Conservation (phyloP, 2,797 vertebrate genomes). For the Threskiornis aethiopicus region DNA sequence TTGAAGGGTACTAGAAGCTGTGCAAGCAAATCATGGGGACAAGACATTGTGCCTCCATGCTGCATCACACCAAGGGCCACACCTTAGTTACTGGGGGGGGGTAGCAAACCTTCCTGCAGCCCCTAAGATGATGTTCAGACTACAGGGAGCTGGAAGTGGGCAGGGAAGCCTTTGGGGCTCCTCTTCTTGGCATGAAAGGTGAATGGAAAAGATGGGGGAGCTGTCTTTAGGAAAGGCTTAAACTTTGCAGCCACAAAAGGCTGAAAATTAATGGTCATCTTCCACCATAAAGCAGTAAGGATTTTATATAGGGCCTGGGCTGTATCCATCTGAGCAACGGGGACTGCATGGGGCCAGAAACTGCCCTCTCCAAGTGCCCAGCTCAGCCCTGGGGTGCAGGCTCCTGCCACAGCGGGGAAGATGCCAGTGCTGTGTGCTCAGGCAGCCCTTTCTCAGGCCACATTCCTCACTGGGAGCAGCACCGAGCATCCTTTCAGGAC, state of each 20-base stretch:
- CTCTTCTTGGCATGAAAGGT: not conserved
- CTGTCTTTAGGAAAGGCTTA: not conserved
- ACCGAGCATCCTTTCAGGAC: not conserved
- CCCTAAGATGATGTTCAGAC: not conserved
- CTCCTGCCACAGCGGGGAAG: not conserved
- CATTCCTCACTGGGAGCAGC: fast-evolving
- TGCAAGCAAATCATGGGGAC: not conserved
- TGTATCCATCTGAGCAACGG: not conserved
- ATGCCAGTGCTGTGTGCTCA: not conserved
- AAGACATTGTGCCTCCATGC: not conserved
- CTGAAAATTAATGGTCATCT: not conserved
- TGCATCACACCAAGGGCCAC: not conserved
- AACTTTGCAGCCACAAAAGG: not conserved
- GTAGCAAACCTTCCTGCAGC: not conserved
- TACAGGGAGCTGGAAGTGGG: not conserved
- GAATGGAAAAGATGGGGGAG: not conserved
- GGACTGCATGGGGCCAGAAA: not conserved
- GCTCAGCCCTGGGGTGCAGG: not conserved
- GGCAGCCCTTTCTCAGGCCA: not conserved
- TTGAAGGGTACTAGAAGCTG: not conserved
- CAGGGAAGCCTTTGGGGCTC: not conserved
- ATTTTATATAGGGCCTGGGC: not conserved
- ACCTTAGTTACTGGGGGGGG: not conserved
- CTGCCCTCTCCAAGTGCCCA: not conserved
- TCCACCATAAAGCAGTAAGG: not conserved